These are phyloP conservation scores for Lasius fuliginosus DNA, from an alignment of 2,888 invertebrate genomes.

Conservation along the genomic window DNA sequence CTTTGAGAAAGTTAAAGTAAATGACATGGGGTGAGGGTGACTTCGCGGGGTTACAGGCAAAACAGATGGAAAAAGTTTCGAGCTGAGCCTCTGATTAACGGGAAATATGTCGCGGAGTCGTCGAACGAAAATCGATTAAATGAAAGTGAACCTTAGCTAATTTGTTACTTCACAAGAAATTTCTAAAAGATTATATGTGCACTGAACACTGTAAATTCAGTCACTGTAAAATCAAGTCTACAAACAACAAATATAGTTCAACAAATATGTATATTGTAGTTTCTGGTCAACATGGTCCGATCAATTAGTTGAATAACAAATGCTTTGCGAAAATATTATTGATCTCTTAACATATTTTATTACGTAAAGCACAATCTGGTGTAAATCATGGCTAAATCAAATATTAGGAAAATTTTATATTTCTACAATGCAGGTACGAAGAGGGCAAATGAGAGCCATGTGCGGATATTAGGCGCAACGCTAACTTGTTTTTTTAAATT, in stretches of 20 bases:
- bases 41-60: slow-evolving; percentile 49
- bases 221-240: not conserved
- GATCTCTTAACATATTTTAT: not conserved
- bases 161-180: slow-evolving; percentile 40
- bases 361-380: not conserved
- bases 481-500: too few species aligned
- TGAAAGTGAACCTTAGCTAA: slow-evolving; percentile 40
- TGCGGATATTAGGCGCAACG: too few species aligned
- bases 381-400: not conserved
- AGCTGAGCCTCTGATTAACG: slow-evolving; percentile 72
- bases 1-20: slow-evolving; percentile 71
- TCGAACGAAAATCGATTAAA: slow-evolving; percentile 70
- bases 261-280: too few species aligned
- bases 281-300: not conserved
- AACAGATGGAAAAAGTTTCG: slow-evolving; percentile 77
- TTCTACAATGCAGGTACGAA: too few species aligned
- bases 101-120: slow-evolving; percentile 75
- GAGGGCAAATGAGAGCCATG: too few species aligned
- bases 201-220: not conserved
- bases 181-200: not conserved
- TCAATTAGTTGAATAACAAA: slow-evolving; percentile 4
- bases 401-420: not conserved
- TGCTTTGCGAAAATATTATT: not conserved
- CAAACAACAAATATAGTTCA: not conserved
- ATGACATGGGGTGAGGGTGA: slow-evolving; percentile 60